Base-by-base conservation (phyloP, 2,888 invertebrate genomes). In the Volucella inflata region DNA sequence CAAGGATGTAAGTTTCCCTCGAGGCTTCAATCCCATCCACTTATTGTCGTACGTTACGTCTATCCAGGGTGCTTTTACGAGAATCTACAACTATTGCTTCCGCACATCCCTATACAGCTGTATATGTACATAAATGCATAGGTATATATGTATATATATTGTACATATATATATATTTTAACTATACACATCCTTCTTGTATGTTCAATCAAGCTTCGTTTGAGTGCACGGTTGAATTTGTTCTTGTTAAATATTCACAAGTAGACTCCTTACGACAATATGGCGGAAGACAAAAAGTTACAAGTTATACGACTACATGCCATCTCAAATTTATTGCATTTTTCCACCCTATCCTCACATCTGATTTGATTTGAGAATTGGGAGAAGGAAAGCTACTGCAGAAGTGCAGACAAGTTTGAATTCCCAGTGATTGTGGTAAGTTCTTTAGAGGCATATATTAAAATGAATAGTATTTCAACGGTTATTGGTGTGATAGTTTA, bases 201-300 rank as follows among this genome's bases (percentile, higher is more conserved):
- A 80, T 81, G 85, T 85, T 85, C 85, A 85, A 85, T 85, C 85
- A 85, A 85, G 85, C 76, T 72, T 76, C 85, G 81, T 85, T 85
- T 81, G 81, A 85, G 85, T 85, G 85, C 85, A 85, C 85, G 76
- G 85, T 85, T 85, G 85, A 85, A 85, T 85, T 85, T 85, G 85
- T 85, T 85, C 85, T 81, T 67, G 81, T 85, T 81, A 81, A 85
- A 85, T 85, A 81, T 85, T 81, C 76, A 76, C 80, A 80, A 80
- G 85, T 67, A 85, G 51, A 85, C 85, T 85, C 75, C 80, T 80
- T 76, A 80, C 76, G 84, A 81, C 84, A 85, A 80, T 85, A 85
- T 65, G 84, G 75, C 60, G 76, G 51, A 76, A 76, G 80, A 84
- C 80, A 85, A 80, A 84, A 85, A 81, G 80, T 85, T 76, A 85